Base-by-base conservation (phyloP, 2,113 vertebrate genomes). In the Anser cygnoides region DNA sequence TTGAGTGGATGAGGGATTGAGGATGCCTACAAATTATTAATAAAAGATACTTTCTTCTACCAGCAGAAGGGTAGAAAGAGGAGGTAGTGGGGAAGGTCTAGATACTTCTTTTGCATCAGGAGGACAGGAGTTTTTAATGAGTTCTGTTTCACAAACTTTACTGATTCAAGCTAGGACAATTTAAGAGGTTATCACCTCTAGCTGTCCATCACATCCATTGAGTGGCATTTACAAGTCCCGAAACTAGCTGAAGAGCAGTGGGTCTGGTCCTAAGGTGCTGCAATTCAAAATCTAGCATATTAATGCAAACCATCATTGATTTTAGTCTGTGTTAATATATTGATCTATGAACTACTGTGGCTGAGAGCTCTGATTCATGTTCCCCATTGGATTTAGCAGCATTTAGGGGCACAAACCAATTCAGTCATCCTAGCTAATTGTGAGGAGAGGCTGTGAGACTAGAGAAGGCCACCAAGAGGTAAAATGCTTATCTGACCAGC, bases 271-370 rank as follows among this genome's bases (percentile, higher is more conserved):
- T 91, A 26, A 87, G 84, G 84, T 89, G 58, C 70, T 72, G 65
- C 11, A 13, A 43, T 84, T 95, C 81, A 65, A 84, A 84, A 76
- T 71, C 49, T 78, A 72, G 77, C 84, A 26, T 78, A 91, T 78
- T 93, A 91, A 97, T 91, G 94, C 89, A 92, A 93, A 79, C 33
- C 33, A 20, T 26, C 66, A 97, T 96, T 84, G 95, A 97, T 96
- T 97, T 92, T 76, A 44, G 70, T 87, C 84, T 54, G 33, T 89
- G 84, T 91, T 95, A 89, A 92, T 89, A 54, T 92, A 92, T 93
- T 91, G 95, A 94, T 96, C 93, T 94, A 61, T 76, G 90, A 95
- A 95, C 84, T 78, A 25, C 61, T 0, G 0, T 46, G 57, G 49
- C 77, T 63, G 21, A 87, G 77, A 89, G 66, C 70, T 91, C 79